Base-by-base conservation (phyloP, 2,888 invertebrate genomes). In the Hesperia comma region DNA sequence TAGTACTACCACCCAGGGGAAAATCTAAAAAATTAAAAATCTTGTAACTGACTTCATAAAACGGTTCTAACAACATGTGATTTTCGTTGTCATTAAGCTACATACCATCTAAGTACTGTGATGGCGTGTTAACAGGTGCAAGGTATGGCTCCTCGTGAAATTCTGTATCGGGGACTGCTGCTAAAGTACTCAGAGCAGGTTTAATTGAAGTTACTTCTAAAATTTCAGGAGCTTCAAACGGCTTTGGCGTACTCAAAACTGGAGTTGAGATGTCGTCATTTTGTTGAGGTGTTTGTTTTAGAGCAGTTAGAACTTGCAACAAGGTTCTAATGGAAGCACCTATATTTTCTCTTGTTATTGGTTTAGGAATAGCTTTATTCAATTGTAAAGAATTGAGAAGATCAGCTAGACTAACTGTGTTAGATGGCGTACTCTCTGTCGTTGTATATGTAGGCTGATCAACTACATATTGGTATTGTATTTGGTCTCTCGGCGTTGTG, bases 261-360 rank as follows among this genome's bases (percentile, higher is more conserved):
- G 78, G 92, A 77, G 75, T 72, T 82, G 87, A 4, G 83, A 49
- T 10, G 19, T 49, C 72, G 71, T 88, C 84, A 76, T 91, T 84
- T 70, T 93, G 80, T 71, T 92, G 86, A 74, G 86, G 80, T 58
- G 78, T 78, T 19, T 86, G 82, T 75, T 95, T 96, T 57, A 97
- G 87, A 67, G 95, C 94, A 77, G 95, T 95, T 58, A 97, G 86
- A 68, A 97, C 96, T 80, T 95, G 95, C 14, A 97, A 93, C 68
- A 97, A 87, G 0, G 96, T 97, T 79, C 94, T 94, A 70, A 97
- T 96, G 57, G 96, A 97, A 69, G 95, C 95, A 74, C 96, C 96
- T 55, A 97, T 95, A 77, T 97, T 97, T 72, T 96, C 95, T 62
- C 95, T 94, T 5, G 96, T 96, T 32, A 97, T 92, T 8, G 95